Evolutionary conservation across 2,113 vertebrate genomes (phyloP), one percentile per base, ranked within the genome.

Genomic region (Perca flavescens): DNA sequence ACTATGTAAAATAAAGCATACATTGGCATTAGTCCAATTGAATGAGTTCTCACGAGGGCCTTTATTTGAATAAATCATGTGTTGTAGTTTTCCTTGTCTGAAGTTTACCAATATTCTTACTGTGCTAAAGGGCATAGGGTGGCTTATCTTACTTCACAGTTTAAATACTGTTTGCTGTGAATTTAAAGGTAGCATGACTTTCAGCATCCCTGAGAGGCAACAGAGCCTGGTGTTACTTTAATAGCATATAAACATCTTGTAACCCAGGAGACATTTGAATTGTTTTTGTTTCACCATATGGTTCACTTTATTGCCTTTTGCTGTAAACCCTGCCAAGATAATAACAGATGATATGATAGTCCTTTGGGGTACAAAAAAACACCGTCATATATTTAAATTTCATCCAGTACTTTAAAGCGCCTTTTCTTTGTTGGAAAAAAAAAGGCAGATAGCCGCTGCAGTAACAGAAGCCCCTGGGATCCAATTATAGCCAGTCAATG

Each of bases 401-500:
- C n/a, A 74, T 53, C 11, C 15, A 12, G 71, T 22, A 12, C 40
- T 86, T 87, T 80, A 78, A 68, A n/a, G 16, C 75, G 25, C 5
- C 65, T 66, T 70, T 47, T 52, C 13, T 76, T 66, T 72, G 80
- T 60, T 71, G 12, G 13, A 65, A 22, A 71, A 75, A 75, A 79
- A 74, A 75, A 79, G 67, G 64, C 74, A 74, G 63, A 74, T 61
- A 84, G 83, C 64, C 3, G 1, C 71, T 47, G 40, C 65, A 31
- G 60, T 60, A 71, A 83, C 64, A 56, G 36, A 86, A 74, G 58
- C 82, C 49, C 70, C 13, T 22, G 83, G 83, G 90, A 91, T 75
- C 81, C 65, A 92, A 88, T 93, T 90, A 93, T 16, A 81, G 66
- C 46, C 58, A 82, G 60, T 85, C 56, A 66, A 65, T 56, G 75